Conservation (phyloP, 2,797 vertebrate species). For the Pangasius larnaudii region DNA sequence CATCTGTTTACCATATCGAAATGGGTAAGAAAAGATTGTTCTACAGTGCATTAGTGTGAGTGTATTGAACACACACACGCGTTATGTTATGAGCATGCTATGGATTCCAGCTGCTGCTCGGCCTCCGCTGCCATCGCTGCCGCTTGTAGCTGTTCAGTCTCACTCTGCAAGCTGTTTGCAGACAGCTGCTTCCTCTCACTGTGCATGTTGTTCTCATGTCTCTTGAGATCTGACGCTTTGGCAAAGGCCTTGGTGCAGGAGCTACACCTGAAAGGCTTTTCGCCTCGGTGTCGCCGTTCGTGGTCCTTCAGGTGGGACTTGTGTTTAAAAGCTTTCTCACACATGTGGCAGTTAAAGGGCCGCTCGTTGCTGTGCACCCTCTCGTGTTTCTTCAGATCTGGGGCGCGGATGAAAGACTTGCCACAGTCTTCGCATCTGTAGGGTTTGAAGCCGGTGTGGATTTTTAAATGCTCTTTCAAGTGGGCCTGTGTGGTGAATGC, state of each 20-base stretch:
- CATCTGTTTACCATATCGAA: slow-evolving; percentile 41
- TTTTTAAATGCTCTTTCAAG: slow-evolving; percentile 97
- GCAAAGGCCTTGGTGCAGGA: slow-evolving; percentile 98
- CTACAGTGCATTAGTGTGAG: slow-evolving; percentile 47
- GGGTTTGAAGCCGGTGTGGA: slow-evolving; percentile 96
- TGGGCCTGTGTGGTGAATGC: slow-evolving; percentile 97
- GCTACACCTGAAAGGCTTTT: slow-evolving; percentile 96
- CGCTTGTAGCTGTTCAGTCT: slow-evolving; percentile 94
- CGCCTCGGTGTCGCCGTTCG: slow-evolving; percentile 92
- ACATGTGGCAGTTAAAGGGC: slow-evolving; percentile 96
- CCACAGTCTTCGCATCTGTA: slow-evolving; percentile 97
- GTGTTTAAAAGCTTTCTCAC: slow-evolving; percentile 99
- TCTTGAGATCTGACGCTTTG: slow-evolving; percentile 97
- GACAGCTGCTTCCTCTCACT: slow-evolving; percentile 93
- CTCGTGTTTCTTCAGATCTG: slow-evolving; percentile 96
- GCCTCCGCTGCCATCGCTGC: slow-evolving; percentile 96
- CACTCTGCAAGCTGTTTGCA: slow-evolving; percentile 85
- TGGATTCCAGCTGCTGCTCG: slow-evolving; percentile 91
- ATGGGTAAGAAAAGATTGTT: slow-evolving; percentile 51
- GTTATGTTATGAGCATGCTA: slow-evolving; percentile 74
- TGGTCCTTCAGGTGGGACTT: slow-evolving; percentile 99
- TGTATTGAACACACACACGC: slow-evolving; percentile 22
- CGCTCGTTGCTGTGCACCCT: slow-evolving; percentile 97
- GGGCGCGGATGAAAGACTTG: slow-evolving; percentile 95
- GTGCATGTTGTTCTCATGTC: slow-evolving; percentile 99